These are phyloP conservation scores for Plebejus anna DNA, from an alignment of 2,888 invertebrate species.

Conservation along the genomic window DNA sequence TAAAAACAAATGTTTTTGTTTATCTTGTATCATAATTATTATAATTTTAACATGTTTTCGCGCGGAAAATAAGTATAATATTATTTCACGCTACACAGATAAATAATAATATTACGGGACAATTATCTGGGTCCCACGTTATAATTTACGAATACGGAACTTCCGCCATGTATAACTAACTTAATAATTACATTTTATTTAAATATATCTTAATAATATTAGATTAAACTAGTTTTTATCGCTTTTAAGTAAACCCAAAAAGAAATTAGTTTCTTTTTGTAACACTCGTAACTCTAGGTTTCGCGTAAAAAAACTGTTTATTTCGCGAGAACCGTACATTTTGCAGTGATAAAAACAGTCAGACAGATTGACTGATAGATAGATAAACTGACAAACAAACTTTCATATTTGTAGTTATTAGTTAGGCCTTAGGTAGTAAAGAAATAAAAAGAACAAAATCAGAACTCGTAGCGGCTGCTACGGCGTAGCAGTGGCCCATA, in stretches of 20 bases:
- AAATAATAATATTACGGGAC: neutral
- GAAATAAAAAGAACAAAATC: neutral
- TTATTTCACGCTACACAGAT: neutral
- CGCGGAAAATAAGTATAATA: neutral
- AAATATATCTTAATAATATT: neutral
- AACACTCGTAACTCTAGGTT: too few relatives aligned
- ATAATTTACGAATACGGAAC: slow-evolving; percentile 17
- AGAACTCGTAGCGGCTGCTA: neutral
- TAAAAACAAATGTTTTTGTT: neutral
- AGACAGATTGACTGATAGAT: too few relatives aligned
- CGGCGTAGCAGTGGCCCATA: neutral
- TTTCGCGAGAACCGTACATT: too few relatives aligned
- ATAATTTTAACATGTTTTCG: neutral
- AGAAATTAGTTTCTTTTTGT: neutral
- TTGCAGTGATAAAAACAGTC: too few relatives aligned
- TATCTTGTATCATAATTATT: neutral
- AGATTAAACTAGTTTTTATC: neutral
- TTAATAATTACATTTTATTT: neutral
- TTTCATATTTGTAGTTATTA: neutral
- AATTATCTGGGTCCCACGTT: slow-evolving; percentile 11
- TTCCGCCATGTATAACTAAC: slow-evolving; percentile 14
- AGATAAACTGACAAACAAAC: neutral
- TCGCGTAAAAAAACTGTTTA: too few relatives aligned
- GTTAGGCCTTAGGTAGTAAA: too few relatives aligned
- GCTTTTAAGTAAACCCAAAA: neutral